Conservation (phyloP, 2,113 vertebrate genomes). For the Prinia subflava region DNA sequence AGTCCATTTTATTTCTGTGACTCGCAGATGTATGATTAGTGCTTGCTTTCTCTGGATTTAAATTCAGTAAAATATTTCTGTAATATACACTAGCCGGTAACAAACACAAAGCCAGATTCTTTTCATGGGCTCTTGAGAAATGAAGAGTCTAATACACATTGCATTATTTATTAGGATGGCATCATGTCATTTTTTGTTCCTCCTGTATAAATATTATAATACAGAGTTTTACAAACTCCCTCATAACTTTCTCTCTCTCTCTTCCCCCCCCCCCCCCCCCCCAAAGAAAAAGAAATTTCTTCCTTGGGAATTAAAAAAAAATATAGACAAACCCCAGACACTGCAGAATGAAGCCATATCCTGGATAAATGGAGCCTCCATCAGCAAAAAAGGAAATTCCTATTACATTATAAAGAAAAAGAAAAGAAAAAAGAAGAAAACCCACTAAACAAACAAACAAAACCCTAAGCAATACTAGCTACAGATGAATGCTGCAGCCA, state of each 20-base stretch:
- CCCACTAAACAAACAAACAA: neutral
- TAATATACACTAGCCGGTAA: neutral
- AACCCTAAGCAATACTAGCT: neutral
- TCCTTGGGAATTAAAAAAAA: neutral
- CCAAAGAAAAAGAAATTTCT: neutral
- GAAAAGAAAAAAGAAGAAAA: neutral
- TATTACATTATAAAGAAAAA: neutral
- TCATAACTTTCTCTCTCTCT: neutral
- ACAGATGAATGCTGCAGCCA: neutral
- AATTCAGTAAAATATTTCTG: neutral
- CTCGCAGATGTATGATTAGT: neutral
- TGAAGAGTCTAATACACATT: neutral
- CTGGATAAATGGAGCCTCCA: neutral
- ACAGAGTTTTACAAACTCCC: neutral
- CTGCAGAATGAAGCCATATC: neutral
- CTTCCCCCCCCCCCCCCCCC: neutral
- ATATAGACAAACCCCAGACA: neutral
- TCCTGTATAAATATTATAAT: neutral
- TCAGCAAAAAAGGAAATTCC: neutral
- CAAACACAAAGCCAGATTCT: neutral
- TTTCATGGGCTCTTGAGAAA: neutral
- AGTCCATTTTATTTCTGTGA: neutral
- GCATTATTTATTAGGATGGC: neutral
- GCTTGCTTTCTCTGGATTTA: neutral
- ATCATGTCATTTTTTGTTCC: neutral